A percentile compares a stretch with the other conserved stretches of the same genome.
phyloP scores from a whole-genome alignment of 2,888 invertebrate species.

The Isoperla grammatica region DNA sequence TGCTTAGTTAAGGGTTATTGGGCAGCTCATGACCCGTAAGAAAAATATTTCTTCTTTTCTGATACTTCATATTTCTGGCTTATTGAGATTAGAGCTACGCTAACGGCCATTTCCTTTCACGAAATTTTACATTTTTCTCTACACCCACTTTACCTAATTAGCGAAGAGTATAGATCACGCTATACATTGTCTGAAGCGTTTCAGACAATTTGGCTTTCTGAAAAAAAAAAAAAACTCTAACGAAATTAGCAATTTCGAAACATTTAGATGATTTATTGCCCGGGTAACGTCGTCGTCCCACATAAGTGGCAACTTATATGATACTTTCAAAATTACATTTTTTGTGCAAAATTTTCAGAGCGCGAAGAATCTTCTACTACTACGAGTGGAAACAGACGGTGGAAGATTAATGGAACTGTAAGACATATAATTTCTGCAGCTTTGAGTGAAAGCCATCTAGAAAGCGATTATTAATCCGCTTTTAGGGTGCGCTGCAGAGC shows the following conservation, averaged over 20 bases:
- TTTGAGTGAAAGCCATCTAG: conserved; percentile 18
- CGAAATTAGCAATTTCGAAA: conserved; percentile 9
- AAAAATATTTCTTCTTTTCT: neutral
- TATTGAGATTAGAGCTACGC: too few relatives aligned
- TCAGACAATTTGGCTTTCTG: conserved; percentile 12
- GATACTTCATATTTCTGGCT: neutral
- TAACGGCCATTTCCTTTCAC: too few relatives aligned
- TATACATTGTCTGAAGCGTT: conserved; percentile 12
- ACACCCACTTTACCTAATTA: too few relatives aligned
- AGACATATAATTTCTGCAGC: conserved; percentile 23
- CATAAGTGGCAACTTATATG: neutral
- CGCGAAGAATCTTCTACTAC: conserved; percentile 10
- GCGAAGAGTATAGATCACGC: neutral
- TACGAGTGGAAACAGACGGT: conserved; percentile 6
- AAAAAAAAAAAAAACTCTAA: conserved; percentile 2
- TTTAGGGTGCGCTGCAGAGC: neutral
- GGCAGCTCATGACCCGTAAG: conserved; percentile 15
- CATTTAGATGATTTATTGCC: conserved; percentile 6
- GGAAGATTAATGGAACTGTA: conserved; percentile 22
- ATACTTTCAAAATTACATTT: conserved; percentile 18
- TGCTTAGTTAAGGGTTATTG: conserved; percentile 14
- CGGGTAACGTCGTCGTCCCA: neutral
- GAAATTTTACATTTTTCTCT: too few relatives aligned
- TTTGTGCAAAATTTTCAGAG: conserved; percentile 13
- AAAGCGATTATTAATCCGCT: conserved; percentile 19